Evolutionary conservation across 2,113 vertebrate species (phyloP).

Genomic region (Oreochromis aureus): DNA sequence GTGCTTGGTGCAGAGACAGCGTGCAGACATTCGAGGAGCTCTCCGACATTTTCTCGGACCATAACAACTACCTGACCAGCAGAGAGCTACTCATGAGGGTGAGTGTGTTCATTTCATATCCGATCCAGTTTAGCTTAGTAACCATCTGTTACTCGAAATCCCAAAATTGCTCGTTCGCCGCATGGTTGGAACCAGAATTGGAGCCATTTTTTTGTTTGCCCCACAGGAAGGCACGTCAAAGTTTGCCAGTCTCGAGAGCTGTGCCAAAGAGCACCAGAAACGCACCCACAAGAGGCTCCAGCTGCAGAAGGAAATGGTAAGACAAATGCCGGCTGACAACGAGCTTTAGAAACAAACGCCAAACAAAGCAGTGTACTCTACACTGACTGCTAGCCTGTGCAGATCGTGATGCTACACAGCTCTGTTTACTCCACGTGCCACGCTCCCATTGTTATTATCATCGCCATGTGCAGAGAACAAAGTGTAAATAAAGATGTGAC

Average conservation of each 20-base stretch:
- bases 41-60: conserved; percentile 92
- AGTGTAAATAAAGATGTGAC: background rate
- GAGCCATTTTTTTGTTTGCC: background rate
- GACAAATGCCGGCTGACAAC: background rate
- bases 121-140: background rate
- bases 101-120: background rate
- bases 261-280: conserved; percentile 93
- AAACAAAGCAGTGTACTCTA: background rate
- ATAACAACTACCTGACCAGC: conserved; percentile 90
- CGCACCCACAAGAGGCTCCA: conserved; percentile 86
- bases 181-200: background rate
- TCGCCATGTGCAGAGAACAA: background rate
- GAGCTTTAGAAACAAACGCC: background rate
- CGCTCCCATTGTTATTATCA: background rate
- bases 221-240: conserved; percentile 92
- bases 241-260: conserved; percentile 89
- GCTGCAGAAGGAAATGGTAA: conserved; percentile 89
- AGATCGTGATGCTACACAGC: background rate
- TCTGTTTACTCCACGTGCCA: conserved; percentile 1
- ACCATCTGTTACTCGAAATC: background rate
- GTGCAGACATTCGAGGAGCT: conserved; percentile 90
- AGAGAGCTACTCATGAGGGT: conserved; percentile 95
- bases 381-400: background rate
- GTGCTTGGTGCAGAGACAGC: conserved; percentile 73
- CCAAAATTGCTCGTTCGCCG: background rate